Percentiles rank a stretch among this genome's conserved stretches.
These are phyloP conservation scores for Acropternis orthonyx DNA, from an alignment of 2,797 vertebrate genomes.

Conservation along the genomic window DNA sequence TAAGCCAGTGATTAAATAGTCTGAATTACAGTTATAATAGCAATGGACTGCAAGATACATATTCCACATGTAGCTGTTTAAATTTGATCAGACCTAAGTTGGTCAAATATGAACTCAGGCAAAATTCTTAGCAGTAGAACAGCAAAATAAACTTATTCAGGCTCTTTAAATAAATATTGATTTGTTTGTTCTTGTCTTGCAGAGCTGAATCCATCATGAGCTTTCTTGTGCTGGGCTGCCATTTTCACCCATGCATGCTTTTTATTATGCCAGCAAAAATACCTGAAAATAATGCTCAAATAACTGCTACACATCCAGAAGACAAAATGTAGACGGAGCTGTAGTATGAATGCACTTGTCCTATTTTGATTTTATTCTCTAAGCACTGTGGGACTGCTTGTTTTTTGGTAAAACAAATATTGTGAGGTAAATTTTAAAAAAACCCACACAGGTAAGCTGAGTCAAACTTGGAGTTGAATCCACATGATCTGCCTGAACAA, in stretches of 20 bases:
- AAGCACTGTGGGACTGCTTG: not conserved
- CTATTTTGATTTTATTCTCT: not conserved
- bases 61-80: not conserved
- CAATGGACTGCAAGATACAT: not conserved
- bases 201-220: slow-evolving; percentile 26
- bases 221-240: not conserved
- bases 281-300: not conserved
- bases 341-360: not conserved
- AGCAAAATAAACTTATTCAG: slow-evolving; percentile 8
- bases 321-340: not conserved
- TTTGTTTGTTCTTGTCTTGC: slow-evolving; percentile 35
- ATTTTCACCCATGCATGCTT: not conserved
- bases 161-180: slow-evolving; percentile 42
- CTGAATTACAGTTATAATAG: not conserved
- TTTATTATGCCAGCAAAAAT: not conserved
- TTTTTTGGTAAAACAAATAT: not conserved
- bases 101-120: not conserved
- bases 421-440: not conserved
- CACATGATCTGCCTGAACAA: not conserved
- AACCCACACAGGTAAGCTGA: not conserved
- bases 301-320: not conserved
- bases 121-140: not conserved
- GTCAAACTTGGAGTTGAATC: not conserved
- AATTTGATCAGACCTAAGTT: not conserved
- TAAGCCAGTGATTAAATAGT: not conserved